phyloP scores from a whole-genome alignment of 2,113 vertebrate genomes.

The Verasper variegatus region DNA sequence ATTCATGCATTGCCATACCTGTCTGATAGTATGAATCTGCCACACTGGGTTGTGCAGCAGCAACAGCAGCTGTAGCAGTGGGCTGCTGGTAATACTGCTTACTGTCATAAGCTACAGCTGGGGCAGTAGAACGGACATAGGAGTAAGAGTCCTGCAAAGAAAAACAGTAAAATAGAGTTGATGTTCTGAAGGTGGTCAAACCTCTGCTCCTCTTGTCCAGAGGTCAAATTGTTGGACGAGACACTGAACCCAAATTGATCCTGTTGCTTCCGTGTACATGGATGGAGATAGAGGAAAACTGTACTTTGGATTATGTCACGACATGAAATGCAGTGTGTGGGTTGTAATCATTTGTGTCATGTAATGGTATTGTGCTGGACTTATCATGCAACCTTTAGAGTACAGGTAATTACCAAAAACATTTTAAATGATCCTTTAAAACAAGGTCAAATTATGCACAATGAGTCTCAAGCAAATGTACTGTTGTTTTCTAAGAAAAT shows the following conservation, averaged over 20 bases:
- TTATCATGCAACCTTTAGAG: too few species aligned
- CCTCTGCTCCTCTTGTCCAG: not conserved
- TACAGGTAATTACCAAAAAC: too few species aligned
- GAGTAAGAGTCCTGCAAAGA: constrained; percentile 92
- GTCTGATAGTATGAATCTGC: constrained; percentile 98
- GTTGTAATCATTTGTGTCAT: too few species aligned
- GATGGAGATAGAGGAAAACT: too few species aligned
- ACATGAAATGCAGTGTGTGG: too few species aligned
- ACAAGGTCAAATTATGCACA: too few species aligned
- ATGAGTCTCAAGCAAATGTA: too few species aligned
- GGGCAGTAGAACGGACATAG: constrained; percentile 93
- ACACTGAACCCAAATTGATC: not conserved
- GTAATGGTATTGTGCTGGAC: too few species aligned
- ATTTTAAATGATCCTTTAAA: too few species aligned
- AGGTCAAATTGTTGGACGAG: not conserved
- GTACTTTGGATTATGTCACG: too few species aligned
- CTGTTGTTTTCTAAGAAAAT: too few species aligned
- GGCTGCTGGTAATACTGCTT: constrained; percentile 99
- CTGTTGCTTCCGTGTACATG: not conserved
- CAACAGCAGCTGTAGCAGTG: constrained; percentile 90
- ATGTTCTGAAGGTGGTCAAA: not conserved
- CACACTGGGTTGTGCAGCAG: constrained; percentile 91
- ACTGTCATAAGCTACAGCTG: constrained; percentile 94
- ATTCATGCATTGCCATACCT: constrained; percentile 75
- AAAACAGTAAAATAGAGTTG: not conserved